A percentile compares a stretch with the other conserved stretches of the same genome.
phyloP scores from a whole-genome alignment of 2,888 invertebrate species.

The Biston betularia region DNA sequence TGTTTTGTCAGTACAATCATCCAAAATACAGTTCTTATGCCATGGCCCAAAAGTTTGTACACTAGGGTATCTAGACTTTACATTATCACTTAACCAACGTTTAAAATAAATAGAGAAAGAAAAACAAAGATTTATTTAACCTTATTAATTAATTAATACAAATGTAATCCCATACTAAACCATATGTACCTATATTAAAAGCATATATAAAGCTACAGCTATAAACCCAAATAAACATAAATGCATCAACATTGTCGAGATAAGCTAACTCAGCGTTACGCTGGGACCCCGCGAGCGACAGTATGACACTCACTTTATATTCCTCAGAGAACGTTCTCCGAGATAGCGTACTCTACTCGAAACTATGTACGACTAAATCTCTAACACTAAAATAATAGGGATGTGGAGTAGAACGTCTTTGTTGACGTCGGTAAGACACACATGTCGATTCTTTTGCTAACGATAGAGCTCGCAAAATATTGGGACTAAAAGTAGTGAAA shows the following conservation, averaged over 20 bases:
- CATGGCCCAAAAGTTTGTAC: no score
- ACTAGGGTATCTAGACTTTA: background rate
- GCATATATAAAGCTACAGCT: background rate
- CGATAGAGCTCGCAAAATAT: background rate
- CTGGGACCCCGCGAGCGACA: slow-evolving; percentile 35
- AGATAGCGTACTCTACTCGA: slow-evolving; percentile 48
- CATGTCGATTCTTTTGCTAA: slow-evolving; percentile 36
- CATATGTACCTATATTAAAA: background rate
- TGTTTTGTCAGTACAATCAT: no score
- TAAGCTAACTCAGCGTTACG: slow-evolving; percentile 25
- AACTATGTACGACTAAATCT: slow-evolving; percentile 58
- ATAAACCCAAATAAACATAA: slow-evolving; percentile 26
- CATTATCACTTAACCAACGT: background rate
- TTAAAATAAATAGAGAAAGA: background rate
- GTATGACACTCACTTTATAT: slow-evolving; percentile 52
- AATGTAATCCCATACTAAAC: slow-evolving; percentile 9
- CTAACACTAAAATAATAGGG: slow-evolving; percentile 63
- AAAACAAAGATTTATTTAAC: background rate
- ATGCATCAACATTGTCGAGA: slow-evolving; percentile 31
- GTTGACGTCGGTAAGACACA: slow-evolving; percentile 56
- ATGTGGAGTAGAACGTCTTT: slow-evolving; percentile 58
- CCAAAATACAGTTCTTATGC: no score
- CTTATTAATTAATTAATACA: background rate
- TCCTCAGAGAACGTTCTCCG: slow-evolving; percentile 50
- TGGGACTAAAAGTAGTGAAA: background rate